These are phyloP conservation scores for Otocyon megalotis DNA, from an alignment of 2,113 vertebrate species.

Conservation along the genomic window DNA sequence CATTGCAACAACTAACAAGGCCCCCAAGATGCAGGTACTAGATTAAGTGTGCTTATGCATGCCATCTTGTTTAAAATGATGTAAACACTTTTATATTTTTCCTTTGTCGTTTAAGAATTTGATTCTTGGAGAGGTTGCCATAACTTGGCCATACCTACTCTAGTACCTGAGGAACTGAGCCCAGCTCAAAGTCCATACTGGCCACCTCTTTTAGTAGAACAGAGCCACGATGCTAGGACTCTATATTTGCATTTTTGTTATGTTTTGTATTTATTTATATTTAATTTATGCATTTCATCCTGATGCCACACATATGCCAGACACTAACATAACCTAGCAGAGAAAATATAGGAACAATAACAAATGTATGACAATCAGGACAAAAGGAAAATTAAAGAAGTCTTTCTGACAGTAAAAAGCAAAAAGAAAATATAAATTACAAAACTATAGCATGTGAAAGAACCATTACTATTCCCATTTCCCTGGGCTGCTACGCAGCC, in stretches of 20 bases:
- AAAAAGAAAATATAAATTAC: background rate
- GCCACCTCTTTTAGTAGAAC: background rate
- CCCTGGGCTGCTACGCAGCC: background rate
- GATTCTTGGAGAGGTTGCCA: background rate
- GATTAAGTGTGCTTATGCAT: background rate
- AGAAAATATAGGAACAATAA: background rate
- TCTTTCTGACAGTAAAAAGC: background rate
- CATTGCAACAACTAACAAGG: background rate
- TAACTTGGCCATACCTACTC: background rate
- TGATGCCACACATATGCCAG: background rate
- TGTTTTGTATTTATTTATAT: background rate
- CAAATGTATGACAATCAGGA: background rate
- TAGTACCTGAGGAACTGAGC: background rate
- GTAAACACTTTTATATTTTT: background rate
- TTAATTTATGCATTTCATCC: background rate
- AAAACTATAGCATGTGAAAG: background rate
- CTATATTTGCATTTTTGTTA: background rate
- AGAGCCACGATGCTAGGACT: too few species aligned
- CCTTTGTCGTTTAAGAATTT: background rate
- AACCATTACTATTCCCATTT: background rate
- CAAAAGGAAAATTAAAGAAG: background rate
- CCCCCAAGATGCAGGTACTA: background rate
- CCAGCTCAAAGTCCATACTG: rapidly evolving
- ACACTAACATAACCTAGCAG: background rate
- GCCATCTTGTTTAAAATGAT: background rate